Evolutionary conservation across 2,888 invertebrate genomes (phyloP), one percentile per base, ranked within the genome.

Genomic region (Saturnia japonica): DNA sequence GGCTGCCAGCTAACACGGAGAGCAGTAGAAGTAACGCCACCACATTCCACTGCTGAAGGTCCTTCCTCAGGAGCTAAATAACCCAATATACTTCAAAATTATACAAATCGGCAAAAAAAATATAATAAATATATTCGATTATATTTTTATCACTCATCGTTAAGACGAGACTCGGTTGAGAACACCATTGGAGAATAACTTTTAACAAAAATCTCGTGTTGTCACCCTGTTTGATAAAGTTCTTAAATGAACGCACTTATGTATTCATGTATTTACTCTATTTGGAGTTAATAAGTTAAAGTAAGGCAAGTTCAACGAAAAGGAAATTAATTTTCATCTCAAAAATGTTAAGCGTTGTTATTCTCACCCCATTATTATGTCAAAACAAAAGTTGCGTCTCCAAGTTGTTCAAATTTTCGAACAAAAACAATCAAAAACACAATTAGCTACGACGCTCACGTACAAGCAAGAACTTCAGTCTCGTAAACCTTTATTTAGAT

Each of bases 1-100:
- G 96, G 96, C 77, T 95, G 95, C 97, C 96, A 98, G 67, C 96
- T 96, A 74, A 97, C 95, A 82, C 97, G 95, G 69, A 97, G 91
- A 75, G 96, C 97, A 79, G 97, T 96, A 34, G 97, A 96, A 47
- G 97, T 96, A 73, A 97, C 94, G 28, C 97, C 95, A 0, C 96
- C 95, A 84, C 97, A 97, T 81, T 95, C 95, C 28, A 97, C 96
- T 78, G 96, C 96, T 71, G 96, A 95, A 0, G 97, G 97, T 12
- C 97, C 95, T 76, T 96, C 96, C 88, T 97, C 97, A 1, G 97
- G 97, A 70, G 97, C 97, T 96, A 74, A 69, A 43, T n/a, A 66
- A 69, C 71, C 67, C 62, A 40, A 12, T 9, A 3, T 45, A n/a
- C n/a, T n/a, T n/a, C n/a, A n/a, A n/a, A n/a, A n/a, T n/a, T n/a